Evolutionary conservation across 2,888 invertebrate genomes (phyloP), one percentile per base, ranked within the genome.

Genomic region (Calephelis perditalis): DNA sequence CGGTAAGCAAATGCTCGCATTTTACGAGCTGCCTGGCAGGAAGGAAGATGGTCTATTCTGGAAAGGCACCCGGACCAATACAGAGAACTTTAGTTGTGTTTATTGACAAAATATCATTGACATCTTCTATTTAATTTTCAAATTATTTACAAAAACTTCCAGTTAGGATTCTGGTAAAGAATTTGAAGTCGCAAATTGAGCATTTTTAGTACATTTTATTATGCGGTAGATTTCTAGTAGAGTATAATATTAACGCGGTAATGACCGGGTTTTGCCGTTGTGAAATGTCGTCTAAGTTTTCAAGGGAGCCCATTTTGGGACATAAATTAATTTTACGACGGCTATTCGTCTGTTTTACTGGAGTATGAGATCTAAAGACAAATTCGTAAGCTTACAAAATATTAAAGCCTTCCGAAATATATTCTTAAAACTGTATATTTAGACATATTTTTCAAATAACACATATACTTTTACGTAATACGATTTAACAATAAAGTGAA

Each of bases 241-340:
- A 47, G 47, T 40, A 40, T 40, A 47, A 47, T 47, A 47, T 47
- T 15, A 47, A 12, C 47, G 47, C 47, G 47, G 12, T 47, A 47
- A 47, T 47, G 47, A 15, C 47, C 15, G 8, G 47, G 47, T 47
- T 47, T 47, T 47, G 47, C 60, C 58, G 52, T 45, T 59, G 60
- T 60, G 65, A 66, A 62, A 65, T 65, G 62, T 61, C 62, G 62
- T 52, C 62, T 62, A 65, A 77, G 70, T 73, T 74, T 72, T 72
- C 69, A 74, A 73, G 72, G 71, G 72, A 46, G 67, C 68, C 70
- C 71, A 72, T 69, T 75, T 68, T 63, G 69, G 65, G 63, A 65
- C 67, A 75, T 75, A 74, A 77, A 77, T 77, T 73, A 70, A 65
- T 67, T 76, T 76, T 72, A 75, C 73, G 72, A 71, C 68, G 63